Conservation (phyloP, 2,888 invertebrate genomes). For the Netelia virgata region DNA sequence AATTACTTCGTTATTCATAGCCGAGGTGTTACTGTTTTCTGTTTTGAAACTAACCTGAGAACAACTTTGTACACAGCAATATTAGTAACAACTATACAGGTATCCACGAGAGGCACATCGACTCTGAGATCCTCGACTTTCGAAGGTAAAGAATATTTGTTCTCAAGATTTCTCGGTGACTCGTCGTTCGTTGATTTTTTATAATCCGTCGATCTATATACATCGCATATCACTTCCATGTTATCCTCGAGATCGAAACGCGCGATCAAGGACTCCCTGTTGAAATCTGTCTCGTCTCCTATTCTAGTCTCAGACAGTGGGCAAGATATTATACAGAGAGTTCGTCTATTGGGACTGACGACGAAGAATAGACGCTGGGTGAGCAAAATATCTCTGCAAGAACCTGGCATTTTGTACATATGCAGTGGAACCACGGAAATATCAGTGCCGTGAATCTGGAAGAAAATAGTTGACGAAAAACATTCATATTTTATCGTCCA, state of each 20-base stretch:
- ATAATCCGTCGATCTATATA: conserved; percentile 86
- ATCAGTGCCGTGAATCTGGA: conserved; percentile 89
- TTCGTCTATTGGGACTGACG: conserved; percentile 85
- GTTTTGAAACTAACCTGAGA: conserved; percentile 84
- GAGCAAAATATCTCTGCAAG: conserved; percentile 88
- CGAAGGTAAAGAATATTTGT: conserved; percentile 84
- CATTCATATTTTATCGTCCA: neutral
- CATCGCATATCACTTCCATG: conserved; percentile 85
- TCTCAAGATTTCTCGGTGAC: conserved; percentile 78
- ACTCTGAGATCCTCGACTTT: conserved; percentile 85
- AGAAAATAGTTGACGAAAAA: conserved; percentile 66
- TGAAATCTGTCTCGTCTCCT: conserved; percentile 86
- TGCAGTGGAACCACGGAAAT: conserved; percentile 89
- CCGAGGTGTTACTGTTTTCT: conserved; percentile 11
- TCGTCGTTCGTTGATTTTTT: conserved; percentile 73
- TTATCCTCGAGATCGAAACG: conserved; percentile 86
- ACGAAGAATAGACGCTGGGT: conserved; percentile 90
- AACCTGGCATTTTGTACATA: conserved; percentile 89
- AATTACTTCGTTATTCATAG: neutral
- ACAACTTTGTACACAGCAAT: conserved; percentile 87
- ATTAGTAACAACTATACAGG: conserved; percentile 88
- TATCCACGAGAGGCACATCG: conserved; percentile 85
- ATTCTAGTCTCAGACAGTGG: conserved; percentile 86
- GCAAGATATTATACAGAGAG: conserved; percentile 86
- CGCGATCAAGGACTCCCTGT: conserved; percentile 87